Evolutionary conservation across 1,140 invertebrate genomes (phyloP).

Genomic region (Varroa destructor): DNA sequence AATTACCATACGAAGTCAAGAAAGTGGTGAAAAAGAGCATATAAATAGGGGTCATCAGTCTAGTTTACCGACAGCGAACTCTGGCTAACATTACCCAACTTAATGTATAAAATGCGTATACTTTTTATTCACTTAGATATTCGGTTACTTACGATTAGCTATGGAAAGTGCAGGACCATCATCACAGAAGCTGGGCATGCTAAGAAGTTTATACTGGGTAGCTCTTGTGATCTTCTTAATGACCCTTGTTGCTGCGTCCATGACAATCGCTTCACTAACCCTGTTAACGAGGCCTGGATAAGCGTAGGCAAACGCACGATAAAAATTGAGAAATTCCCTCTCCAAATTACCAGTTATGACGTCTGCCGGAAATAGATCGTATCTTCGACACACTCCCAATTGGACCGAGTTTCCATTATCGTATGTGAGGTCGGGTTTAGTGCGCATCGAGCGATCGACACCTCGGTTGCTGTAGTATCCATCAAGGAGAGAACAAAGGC

Average conservation of each 20-base stretch:
- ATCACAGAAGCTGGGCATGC: constrained; percentile 25
- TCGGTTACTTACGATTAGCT: not conserved
- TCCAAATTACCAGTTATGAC: constrained; percentile 1
- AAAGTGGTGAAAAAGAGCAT: no score
- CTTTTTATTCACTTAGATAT: no score
- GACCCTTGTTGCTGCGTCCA: constrained; percentile 7
- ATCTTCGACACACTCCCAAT: constrained; percentile 9
- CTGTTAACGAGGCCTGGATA: not conserved
- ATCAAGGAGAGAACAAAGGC: not conserved
- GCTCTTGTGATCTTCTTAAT: constrained; percentile 12
- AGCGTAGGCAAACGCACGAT: constrained; percentile 15
- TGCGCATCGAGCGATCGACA: not conserved
- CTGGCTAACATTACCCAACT: no score
- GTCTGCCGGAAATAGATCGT: constrained; percentile 12
- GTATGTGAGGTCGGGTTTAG: not conserved
- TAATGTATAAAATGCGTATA: no score
- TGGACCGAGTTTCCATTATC: not conserved
- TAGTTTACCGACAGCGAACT: no score
- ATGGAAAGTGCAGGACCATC: constrained; percentile 15
- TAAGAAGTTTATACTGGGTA: constrained; percentile 12
- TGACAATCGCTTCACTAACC: not conserved
- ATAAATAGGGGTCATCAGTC: no score
- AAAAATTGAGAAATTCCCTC: constrained; percentile 12
- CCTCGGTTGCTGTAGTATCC: constrained; percentile 23
- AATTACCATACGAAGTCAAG: no score